Evolutionary conservation across 2,888 invertebrate species (phyloP).

Genomic region (Ennomos erosarius): DNA sequence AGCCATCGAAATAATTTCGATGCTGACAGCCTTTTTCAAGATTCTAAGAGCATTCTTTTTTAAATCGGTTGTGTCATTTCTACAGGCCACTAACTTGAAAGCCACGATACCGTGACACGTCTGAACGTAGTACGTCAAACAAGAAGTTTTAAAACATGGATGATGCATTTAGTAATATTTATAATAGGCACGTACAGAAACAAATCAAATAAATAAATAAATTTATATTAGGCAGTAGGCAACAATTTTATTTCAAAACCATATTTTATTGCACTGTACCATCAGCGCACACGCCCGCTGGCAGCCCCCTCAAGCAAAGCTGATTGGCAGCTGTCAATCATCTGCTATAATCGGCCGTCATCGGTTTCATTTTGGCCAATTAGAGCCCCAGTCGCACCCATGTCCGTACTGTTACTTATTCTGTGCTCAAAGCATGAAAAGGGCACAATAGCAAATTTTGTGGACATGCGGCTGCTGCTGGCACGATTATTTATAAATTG

Average conservation of each 20-base stretch:
- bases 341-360: conserved; percentile 70
- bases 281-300: conserved; percentile 69
- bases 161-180: no score
- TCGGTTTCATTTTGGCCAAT: conserved; percentile 74
- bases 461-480: conserved; percentile 17
- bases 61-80: no score
- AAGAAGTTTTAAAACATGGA: no score
- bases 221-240: neutral
- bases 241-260: conserved; percentile 11
- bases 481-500: no score
- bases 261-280: conserved; percentile 24
- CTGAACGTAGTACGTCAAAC: no score
- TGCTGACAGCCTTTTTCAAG: no score
- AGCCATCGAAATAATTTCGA: no score
- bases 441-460: conserved; percentile 52
- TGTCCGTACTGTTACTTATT: no score
- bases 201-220: neutral
- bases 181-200: no score
- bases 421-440: conserved; percentile 49
- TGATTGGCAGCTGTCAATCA: conserved; percentile 83
- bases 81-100: no score
- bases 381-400: conserved; percentile 60
- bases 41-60: no score
- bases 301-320: conserved; percentile 60
- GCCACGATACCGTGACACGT: no score